phyloP scores from a whole-genome alignment of 2,113 vertebrate species.

The Daubentonia madagascariensis region DNA sequence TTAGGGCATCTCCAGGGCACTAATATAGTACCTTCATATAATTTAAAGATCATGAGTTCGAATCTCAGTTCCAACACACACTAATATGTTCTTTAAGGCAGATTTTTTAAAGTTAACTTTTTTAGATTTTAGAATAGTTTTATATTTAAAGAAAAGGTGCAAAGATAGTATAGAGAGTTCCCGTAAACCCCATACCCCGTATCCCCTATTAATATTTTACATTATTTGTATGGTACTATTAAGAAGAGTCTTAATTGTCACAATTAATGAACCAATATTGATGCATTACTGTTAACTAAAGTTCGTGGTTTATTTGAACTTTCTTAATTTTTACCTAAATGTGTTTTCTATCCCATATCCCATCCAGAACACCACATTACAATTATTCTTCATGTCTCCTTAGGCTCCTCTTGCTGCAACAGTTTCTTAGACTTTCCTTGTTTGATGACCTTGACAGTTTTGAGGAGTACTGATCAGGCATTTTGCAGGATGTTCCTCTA shows the following conservation, averaged over 20 bases:
- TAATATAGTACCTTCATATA: not conserved
- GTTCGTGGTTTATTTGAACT: not conserved
- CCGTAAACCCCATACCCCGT: not conserved
- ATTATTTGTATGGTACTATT: not conserved
- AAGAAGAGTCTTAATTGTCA: not conserved
- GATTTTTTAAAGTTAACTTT: not conserved
- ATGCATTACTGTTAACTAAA: not conserved
- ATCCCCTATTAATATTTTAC: not conserved
- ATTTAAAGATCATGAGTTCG: not conserved
- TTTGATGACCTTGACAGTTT: not conserved
- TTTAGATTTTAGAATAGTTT: not conserved
- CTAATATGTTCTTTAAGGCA: not conserved
- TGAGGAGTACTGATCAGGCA: too few species aligned
- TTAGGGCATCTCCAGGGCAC: not conserved
- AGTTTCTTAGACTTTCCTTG: not conserved
- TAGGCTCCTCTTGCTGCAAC: not conserved
- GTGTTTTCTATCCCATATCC: not conserved
- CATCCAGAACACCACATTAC: not conserved
- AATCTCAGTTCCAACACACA: not conserved
- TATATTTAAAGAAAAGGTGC: not conserved
- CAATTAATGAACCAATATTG: not conserved
- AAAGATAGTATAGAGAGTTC: not conserved
- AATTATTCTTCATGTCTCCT: not conserved
- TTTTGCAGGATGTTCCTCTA: not conserved
- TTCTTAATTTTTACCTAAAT: not conserved